phyloP scores from a whole-genome alignment of 2,888 invertebrate genomes.

The Epinotia demarniana region DNA sequence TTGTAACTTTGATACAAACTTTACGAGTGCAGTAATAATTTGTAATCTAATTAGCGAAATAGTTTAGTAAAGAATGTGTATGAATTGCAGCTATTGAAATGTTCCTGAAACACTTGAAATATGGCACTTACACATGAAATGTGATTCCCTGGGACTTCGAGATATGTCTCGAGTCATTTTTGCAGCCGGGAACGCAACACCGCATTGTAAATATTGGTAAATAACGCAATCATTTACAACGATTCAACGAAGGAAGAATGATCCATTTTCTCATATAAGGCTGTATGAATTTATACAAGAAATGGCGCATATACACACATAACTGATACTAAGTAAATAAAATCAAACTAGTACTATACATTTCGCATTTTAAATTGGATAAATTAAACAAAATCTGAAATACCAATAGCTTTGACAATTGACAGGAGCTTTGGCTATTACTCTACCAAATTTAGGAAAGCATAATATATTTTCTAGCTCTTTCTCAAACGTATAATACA shows the following conservation, averaged over 20 bases:
- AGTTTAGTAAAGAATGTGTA: neutral
- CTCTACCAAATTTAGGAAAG: neutral
- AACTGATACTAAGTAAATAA: neutral
- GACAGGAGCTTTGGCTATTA: constrained; percentile 40
- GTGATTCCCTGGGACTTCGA: constrained; percentile 73
- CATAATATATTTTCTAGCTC: neutral
- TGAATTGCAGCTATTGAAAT: neutral
- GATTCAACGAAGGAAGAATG: neutral
- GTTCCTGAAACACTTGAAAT: neutral
- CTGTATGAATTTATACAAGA: neutral
- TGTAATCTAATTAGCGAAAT: constrained; percentile 17
- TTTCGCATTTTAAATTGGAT: constrained; percentile 13
- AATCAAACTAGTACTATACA: neutral
- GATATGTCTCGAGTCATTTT: constrained; percentile 68
- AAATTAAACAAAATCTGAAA: constrained; percentile 21
- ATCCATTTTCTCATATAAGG: neutral
- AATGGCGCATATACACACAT: neutral
- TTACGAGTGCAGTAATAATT: neutral
- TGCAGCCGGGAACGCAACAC: constrained; percentile 71
- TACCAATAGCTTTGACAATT: constrained; percentile 38
- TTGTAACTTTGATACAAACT: too few relatives aligned
- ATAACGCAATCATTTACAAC: constrained; percentile 22
- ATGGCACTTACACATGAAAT: constrained; percentile 72
- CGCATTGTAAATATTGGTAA: constrained; percentile 60
- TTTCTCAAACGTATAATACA: neutral